Evolutionary conservation across 2,888 invertebrate species (phyloP), one percentile per base, ranked within the genome.

Genomic region (Nymphalis polychloros): DNA sequence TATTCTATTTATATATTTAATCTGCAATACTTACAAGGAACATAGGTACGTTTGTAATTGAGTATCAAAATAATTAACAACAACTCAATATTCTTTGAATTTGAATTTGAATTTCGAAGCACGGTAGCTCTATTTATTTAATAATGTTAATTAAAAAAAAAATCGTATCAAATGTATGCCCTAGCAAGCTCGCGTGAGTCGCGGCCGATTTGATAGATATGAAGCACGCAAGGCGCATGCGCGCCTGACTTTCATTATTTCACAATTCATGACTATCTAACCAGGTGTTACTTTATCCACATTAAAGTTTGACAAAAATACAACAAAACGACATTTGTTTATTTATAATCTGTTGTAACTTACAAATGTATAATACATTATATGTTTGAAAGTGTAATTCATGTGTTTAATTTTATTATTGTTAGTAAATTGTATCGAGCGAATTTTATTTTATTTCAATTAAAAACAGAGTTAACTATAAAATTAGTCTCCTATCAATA

Each of bases 151-250:
- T 66, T 66, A 63, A 52, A 52, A 53, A 48, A 60, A 48, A 52
- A 31, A 46, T 31, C 59, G 64, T 63, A 52, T 55, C 65, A 46
- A 68, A 62, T 19, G 64, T 68, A 60, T 61, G 41, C 57, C 57
- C 41, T 49, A 49, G 19, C 49, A 55, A 48, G 67, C 63, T 74
- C 67, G 84, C 84, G 81, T 83, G 85, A 75, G 79, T 77, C 41
- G 50, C 8, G 55, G 50, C 41, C 46, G 70, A 69, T 68, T 64
- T 59, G 53, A 68, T 62, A 69, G 71, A 71, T 74, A 80, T 74
- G 77, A 71, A 17, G 70, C 86, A 85, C 85, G 85, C 85, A 74
- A 84, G 73, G 77, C 78, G 79, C 79, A 79, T 73, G 81, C 79
- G 80, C 78, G 53, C 41, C 63, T 10, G 59, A 23, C 50, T 46